A percentile compares a stretch with the other conserved stretches of the same genome.
phyloP scores from a whole-genome alignment of 37 sponge, comb jelly and placozoan genomes.

The Beroe forskalii region DNA sequence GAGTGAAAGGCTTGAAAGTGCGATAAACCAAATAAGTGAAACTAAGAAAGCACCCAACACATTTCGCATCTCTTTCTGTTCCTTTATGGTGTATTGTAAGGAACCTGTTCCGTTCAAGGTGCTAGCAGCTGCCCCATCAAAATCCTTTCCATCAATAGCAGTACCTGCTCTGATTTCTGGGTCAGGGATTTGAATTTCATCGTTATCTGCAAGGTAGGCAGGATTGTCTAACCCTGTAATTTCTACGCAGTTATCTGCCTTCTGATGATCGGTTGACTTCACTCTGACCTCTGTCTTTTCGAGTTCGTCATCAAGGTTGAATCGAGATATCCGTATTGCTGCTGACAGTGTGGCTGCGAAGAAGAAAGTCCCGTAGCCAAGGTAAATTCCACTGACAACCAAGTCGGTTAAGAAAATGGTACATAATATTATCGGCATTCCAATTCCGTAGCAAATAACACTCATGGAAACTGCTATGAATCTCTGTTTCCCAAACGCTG shows the following conservation, averaged over 20 bases:
- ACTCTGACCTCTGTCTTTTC: background rate
- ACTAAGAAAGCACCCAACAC: background rate
- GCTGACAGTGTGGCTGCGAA: background rate
- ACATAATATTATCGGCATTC: background rate
- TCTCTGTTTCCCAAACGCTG: slow-evolving; percentile 12
- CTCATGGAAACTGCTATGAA: background rate
- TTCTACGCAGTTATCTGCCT: too few species aligned
- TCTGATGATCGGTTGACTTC: too few species aligned
- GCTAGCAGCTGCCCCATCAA: too few species aligned
- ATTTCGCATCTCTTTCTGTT: background rate
- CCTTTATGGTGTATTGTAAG: too few species aligned
- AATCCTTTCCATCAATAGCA: background rate
- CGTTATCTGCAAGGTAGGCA: background rate
- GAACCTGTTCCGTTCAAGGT: too few species aligned
- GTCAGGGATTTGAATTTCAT: background rate
- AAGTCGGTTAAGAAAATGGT: slow-evolving; percentile 29
- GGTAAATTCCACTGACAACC: background rate
- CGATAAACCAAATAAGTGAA: background rate
- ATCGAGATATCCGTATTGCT: background rate
- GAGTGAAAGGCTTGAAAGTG: background rate
- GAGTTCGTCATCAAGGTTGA: background rate
- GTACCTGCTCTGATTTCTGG: background rate
- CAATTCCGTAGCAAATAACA: background rate
- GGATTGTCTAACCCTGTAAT: too few species aligned
- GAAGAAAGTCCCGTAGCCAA: background rate